phyloP scores from a whole-genome alignment of 1,140 invertebrate species.

The Patella vulgata region DNA sequence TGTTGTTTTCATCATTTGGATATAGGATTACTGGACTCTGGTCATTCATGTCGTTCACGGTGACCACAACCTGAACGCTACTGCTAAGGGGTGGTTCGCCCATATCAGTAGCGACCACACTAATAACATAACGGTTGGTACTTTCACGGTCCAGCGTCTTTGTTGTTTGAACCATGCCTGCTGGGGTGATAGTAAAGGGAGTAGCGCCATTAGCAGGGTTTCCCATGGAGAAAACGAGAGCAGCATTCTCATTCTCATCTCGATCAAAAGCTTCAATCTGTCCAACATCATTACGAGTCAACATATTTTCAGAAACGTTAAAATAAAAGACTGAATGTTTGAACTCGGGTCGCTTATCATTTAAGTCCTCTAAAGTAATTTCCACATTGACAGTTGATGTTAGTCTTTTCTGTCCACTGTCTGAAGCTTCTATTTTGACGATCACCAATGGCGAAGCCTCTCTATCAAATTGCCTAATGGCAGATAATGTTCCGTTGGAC shows the following conservation, averaged over 20 bases:
- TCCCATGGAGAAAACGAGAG: conserved; percentile 77
- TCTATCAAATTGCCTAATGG: conserved; percentile 35
- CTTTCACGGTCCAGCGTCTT: conserved; percentile 85
- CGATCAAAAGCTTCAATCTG: conserved; percentile 88
- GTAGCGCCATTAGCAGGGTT: conserved; percentile 22
- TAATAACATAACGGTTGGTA: conserved; percentile 76
- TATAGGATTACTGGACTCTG: conserved; percentile 78
- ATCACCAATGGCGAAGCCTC: conserved; percentile 19
- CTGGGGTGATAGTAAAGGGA: conserved; percentile 68
- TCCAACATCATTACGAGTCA: conserved; percentile 78
- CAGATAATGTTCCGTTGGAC: not conserved
- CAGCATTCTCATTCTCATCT: conserved; percentile 86
- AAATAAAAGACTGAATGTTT: conserved; percentile 43
- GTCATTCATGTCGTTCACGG: conserved; percentile 84
- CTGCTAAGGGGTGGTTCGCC: conserved; percentile 72
- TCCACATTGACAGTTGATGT: conserved; percentile 48
- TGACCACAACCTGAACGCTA: conserved; percentile 64
- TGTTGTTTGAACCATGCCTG: conserved; percentile 71
- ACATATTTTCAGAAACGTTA: conserved; percentile 76
- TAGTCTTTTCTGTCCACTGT: conserved; percentile 73
- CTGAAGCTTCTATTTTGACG: conserved; percentile 66
- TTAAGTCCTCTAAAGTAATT: conserved; percentile 77
- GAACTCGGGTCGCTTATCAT: conserved; percentile 59
- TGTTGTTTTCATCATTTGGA: conserved; percentile 51
- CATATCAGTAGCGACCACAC: conserved; percentile 76